A percentile compares a stretch with the other conserved stretches of the same genome.
These are phyloP conservation scores for Petromus typicus DNA, from an alignment of 2,113 vertebrate species.

Conservation along the genomic window DNA sequence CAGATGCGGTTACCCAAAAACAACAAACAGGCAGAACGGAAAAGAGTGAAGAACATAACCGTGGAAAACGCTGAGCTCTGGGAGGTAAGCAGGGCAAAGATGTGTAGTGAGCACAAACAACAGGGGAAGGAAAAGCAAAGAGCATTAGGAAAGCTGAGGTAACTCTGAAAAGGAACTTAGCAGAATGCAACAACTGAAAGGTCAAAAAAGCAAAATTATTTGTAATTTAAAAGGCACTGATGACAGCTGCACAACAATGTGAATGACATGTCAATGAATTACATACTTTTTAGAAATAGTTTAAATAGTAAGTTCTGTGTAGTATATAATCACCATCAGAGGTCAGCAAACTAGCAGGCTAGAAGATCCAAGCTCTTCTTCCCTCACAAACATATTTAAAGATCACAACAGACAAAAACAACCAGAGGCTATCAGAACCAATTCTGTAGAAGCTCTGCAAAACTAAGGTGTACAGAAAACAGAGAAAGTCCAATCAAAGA, in stretches of 20 bases:
- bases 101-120: not conserved
- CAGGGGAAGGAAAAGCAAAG: not conserved
- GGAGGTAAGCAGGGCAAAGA: conserved; percentile 28
- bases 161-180: not conserved
- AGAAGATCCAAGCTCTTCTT: conserved; percentile 20
- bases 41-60: not conserved
- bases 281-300: not conserved
- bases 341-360: not conserved
- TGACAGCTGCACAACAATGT: not conserved
- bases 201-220: conserved; percentile 7
- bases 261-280: not conserved
- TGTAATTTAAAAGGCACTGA: not conserved
- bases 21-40: not conserved
- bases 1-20: not conserved
- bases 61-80: not conserved
- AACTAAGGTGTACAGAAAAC: not conserved
- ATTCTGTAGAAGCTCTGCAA: conserved; percentile 6
- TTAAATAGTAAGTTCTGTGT: not conserved
- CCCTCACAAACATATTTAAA: not conserved
- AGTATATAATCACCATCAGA: not conserved
- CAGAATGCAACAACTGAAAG: not conserved
- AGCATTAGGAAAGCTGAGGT: not conserved
- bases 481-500: conserved; percentile 8
- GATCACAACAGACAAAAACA: not conserved
- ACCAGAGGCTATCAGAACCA: not conserved